phyloP scores from a whole-genome alignment of 2,797 vertebrate genomes.

The Phataginus tetradactyla region DNA sequence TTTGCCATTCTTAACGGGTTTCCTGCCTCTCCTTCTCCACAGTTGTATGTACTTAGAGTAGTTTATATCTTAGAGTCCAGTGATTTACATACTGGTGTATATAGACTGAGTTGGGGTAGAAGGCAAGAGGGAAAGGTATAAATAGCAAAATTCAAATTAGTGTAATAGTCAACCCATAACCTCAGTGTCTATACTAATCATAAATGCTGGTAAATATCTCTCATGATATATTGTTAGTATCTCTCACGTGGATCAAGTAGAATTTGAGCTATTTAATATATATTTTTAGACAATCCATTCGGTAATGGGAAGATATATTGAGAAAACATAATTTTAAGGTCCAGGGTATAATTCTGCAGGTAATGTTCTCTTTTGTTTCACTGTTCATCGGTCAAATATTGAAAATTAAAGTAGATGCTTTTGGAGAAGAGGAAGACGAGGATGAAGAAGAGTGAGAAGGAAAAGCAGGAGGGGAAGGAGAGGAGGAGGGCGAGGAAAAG shows the following conservation, averaged over 20 bases:
- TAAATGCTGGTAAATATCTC: not conserved
- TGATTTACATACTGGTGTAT: not conserved
- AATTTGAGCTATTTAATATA: not conserved
- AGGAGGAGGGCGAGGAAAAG: too few species aligned
- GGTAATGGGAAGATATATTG: not conserved
- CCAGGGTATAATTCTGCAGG: not conserved
- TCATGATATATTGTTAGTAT: not conserved
- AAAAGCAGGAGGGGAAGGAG: too few species aligned
- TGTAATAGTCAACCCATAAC: not conserved
- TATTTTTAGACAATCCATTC: not conserved
- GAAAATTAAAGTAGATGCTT: not conserved
- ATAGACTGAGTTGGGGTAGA: not conserved
- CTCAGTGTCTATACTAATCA: too few species aligned
- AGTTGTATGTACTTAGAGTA: not conserved
- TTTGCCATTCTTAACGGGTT: not conserved
- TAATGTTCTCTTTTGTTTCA: not conserved
- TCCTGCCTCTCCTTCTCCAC: not conserved
- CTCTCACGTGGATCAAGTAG: not conserved
- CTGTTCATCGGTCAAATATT: not conserved
- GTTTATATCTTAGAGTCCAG: not conserved
- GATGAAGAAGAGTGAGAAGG: fast-evolving
- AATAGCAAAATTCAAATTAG: not conserved
- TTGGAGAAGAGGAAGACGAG: not conserved
- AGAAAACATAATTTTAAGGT: not conserved
- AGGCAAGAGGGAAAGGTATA: not conserved